phyloP scores from a whole-genome alignment of 2,113 vertebrate species.

The Oreochromis niloticus region DNA sequence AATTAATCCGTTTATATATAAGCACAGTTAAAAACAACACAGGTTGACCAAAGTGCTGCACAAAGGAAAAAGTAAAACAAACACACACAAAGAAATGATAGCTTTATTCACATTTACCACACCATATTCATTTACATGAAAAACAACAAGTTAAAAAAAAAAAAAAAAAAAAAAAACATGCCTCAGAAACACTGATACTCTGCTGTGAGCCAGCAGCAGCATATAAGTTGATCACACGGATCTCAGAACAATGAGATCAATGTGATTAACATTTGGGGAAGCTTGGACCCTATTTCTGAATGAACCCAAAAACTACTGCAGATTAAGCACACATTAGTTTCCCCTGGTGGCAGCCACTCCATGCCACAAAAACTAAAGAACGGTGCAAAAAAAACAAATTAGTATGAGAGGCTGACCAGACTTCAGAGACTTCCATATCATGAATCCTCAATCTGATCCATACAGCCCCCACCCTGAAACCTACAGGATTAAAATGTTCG shows the following conservation, averaged over 20 bases:
- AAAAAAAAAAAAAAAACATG: background rate
- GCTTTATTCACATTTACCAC: background rate
- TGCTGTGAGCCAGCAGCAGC: background rate
- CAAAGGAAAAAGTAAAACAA: background rate
- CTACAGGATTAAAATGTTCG: background rate
- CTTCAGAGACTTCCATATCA: background rate
- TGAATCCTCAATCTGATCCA: background rate
- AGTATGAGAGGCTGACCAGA: background rate
- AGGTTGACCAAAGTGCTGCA: background rate
- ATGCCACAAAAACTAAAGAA: background rate
- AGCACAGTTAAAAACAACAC: background rate
- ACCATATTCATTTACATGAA: background rate
- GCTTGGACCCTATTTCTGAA: background rate
- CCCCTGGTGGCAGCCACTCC: background rate
- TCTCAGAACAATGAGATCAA: background rate
- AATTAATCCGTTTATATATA: background rate
- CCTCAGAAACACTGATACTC: background rate
- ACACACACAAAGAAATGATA: background rate
- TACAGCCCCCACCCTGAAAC: background rate
- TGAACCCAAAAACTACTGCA: background rate
- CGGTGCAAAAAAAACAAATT: background rate
- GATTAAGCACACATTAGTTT: background rate
- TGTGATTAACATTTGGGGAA: background rate
- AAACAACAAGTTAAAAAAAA: background rate
- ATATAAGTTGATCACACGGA: background rate